Percentiles rank a stretch among this genome's conserved stretches.
These are phyloP conservation scores for Austrofundulus limnaeus DNA, from an alignment of 2,113 vertebrate genomes.

Conservation along the genomic window DNA sequence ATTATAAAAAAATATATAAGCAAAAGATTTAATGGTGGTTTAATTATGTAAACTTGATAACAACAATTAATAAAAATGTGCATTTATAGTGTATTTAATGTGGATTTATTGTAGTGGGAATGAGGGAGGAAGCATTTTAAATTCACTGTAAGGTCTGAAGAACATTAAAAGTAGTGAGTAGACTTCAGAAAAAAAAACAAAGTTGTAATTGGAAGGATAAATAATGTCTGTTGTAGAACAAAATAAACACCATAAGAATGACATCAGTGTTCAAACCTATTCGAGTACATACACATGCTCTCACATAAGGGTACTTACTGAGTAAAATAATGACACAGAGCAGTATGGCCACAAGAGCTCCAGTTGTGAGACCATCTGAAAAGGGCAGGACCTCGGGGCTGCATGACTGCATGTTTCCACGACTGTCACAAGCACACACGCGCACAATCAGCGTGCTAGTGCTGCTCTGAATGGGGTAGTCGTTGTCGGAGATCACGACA, in stretches of 20 bases:
- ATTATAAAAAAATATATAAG: too few relatives aligned
- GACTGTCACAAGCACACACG: slow-evolving; percentile 87
- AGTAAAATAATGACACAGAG: slow-evolving; percentile 90
- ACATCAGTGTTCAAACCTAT: background rate
- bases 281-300: background rate
- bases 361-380: slow-evolving; percentile 88
- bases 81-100: too few relatives aligned
- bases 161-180: background rate
- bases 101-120: too few relatives aligned
- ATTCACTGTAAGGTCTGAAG: too few relatives aligned
- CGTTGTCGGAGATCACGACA: slow-evolving; percentile 94
- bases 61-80: too few relatives aligned
- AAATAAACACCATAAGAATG: background rate
- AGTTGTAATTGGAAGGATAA: background rate
- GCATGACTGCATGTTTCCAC: slow-evolving; percentile 90
- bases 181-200: background rate
- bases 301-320: slow-evolving; percentile 78
- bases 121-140: too few relatives aligned
- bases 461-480: slow-evolving; percentile 94
- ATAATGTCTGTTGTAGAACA: too few relatives aligned
- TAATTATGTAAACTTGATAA: too few relatives aligned
- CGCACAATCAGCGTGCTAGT: slow-evolving; percentile 88
- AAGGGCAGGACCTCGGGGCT: slow-evolving; percentile 87
- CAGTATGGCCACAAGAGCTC: slow-evolving; percentile 88
- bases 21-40: too few relatives aligned